Conservation (phyloP, 2,113 vertebrate genomes). For the Clarias macrocephalus region DNA sequence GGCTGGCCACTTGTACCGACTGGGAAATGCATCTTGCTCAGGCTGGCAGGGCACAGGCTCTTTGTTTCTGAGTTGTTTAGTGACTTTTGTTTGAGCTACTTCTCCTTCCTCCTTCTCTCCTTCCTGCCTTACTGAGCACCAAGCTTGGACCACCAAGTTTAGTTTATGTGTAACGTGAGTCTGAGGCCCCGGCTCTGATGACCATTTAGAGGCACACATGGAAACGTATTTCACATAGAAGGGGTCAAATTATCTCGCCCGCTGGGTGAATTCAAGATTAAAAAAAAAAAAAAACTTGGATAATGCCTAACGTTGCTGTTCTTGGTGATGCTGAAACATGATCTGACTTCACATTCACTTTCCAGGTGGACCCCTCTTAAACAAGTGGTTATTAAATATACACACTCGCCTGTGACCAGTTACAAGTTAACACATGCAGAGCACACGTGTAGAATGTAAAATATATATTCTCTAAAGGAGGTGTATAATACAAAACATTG, state of each 20-base stretch:
- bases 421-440: neutral
- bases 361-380: neutral
- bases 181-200: conserved; percentile 31
- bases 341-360: conserved; percentile 28
- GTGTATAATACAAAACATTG: neutral
- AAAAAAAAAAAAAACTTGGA: conserved; percentile 14
- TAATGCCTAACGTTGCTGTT: conserved; percentile 26
- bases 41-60: conserved; percentile 32
- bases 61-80: conserved; percentile 56
- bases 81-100: conserved; percentile 48
- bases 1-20: conserved; percentile 30
- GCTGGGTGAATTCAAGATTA: conserved; percentile 40
- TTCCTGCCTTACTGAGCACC: conserved; percentile 16
- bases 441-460: too few species aligned
- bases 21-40: conserved; percentile 43
- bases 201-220: conserved; percentile 33
- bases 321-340: conserved; percentile 32
- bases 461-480: neutral
- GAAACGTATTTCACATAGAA: conserved; percentile 47
- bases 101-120: conserved; percentile 37
- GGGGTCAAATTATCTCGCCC: conserved; percentile 51
- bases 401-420: neutral
- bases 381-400: neutral
- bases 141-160: conserved; percentile 56
- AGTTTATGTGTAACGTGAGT: conserved; percentile 56